Percentiles rank a stretch among this genome's conserved stretches.
phyloP scores from a whole-genome alignment of 2,888 invertebrate species.

The Macrosoma leucophasiata region DNA sequence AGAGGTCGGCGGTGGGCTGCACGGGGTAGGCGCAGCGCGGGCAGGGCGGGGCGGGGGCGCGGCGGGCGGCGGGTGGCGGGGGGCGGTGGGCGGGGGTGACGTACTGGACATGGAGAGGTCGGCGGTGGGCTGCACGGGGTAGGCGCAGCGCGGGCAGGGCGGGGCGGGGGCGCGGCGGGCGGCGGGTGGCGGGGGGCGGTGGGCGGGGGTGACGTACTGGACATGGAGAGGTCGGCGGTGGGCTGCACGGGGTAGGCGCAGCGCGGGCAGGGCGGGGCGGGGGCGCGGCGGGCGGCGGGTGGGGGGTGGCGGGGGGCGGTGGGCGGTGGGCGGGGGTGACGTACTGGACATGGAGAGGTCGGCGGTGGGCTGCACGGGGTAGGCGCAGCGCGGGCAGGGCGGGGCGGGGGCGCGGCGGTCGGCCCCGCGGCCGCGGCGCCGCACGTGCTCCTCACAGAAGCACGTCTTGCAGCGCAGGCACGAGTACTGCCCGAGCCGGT shows the following conservation, averaged over 20 bases:
- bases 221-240: conserved; percentile 97
- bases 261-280: neutral
- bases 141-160: conserved; percentile 96
- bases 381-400: conserved; percentile 96
- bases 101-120: conserved; percentile 98
- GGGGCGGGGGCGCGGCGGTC: conserved; percentile 43
- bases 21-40: conserved; percentile 96
- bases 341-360: conserved; percentile 97
- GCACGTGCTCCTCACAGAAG: conserved; percentile 97
- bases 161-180: conserved; percentile 42
- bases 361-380: conserved; percentile 93
- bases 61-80: conserved; percentile 40
- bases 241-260: conserved; percentile 46
- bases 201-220: too few relatives aligned
- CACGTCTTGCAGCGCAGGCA: conserved; percentile 97
- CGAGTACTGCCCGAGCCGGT: conserved; percentile 95
- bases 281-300: neutral
- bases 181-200: conserved; percentile 44
- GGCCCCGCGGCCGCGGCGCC: conserved; percentile 68
- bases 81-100: too few relatives aligned
- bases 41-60: conserved; percentile 79
- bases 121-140: conserved; percentile 93
- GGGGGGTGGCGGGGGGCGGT: neutral
- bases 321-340: conserved; percentile 48
- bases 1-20: conserved; percentile 94